Percentiles rank a stretch among this genome's conserved stretches.
phyloP scores from a whole-genome alignment of 2,888 invertebrate genomes.

The Diaprepes abbreviatus region DNA sequence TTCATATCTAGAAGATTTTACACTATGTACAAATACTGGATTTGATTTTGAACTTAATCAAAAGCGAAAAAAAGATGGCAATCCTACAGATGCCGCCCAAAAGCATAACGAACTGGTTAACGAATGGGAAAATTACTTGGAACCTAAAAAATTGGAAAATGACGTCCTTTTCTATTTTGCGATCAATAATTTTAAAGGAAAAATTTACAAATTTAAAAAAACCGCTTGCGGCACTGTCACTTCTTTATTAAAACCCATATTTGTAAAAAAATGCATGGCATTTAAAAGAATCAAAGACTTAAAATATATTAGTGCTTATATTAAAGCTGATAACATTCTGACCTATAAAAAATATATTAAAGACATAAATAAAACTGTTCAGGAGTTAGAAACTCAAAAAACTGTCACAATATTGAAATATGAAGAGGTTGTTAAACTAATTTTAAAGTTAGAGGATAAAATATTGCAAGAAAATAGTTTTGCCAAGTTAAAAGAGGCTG shows the following conservation, averaged over 20 bases:
- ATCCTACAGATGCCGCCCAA: background rate
- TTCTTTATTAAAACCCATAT: background rate
- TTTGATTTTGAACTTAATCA: slow-evolving; percentile 16
- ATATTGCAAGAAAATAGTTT: background rate
- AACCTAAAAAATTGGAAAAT: background rate
- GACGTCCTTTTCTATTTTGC: background rate
- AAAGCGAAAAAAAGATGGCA: slow-evolving; percentile 5
- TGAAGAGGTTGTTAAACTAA: background rate
- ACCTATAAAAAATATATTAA: background rate
- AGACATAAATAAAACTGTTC: background rate
- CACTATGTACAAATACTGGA: slow-evolving; percentile 46
- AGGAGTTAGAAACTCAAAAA: background rate
- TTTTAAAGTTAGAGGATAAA: slow-evolving; percentile 3
- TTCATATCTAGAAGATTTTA: slow-evolving; percentile 33
- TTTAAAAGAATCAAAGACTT: background rate
- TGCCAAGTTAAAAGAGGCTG: background rate
- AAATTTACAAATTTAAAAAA: slow-evolving; percentile 4
- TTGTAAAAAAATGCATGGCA: background rate
- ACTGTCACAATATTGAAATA: background rate
- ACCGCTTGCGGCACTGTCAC: background rate
- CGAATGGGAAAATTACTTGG: slow-evolving; percentile 1
- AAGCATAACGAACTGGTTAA: slow-evolving; percentile 1
- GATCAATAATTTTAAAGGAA: background rate
- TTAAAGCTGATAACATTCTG: background rate
- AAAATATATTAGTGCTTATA: background rate